Evolutionary conservation across 2,797 vertebrate genomes (phyloP).

Genomic region (Gymnothorax reevesii): DNA sequence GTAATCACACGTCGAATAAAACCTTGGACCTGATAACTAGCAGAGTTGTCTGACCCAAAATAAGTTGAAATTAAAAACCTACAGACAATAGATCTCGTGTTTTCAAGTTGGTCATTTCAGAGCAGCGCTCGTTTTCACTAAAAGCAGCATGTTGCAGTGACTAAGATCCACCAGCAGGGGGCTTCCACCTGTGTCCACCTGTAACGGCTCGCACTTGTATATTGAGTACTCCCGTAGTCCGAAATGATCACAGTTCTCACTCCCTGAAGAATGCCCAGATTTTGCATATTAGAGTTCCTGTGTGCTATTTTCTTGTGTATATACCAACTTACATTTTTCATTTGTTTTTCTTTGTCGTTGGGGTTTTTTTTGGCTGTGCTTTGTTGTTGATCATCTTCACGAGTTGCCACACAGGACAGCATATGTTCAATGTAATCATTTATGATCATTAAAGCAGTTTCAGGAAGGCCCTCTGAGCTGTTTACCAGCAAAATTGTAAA

Average conservation of each 20-base stretch:
- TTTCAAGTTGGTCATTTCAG: no score
- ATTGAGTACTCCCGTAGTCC: no score
- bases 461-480: background rate
- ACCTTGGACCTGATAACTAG: no score
- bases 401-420: constrained; percentile 4
- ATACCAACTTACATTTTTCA: background rate
- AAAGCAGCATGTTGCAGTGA: background rate
- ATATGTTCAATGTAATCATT: constrained; percentile 6
- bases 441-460: background rate
- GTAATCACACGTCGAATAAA: no score
- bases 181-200: background rate
- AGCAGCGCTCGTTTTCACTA: background rate
- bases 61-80: no score
- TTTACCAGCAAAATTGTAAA: constrained; percentile 33
- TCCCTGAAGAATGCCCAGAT: no score
- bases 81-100: no score
- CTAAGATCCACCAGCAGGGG: background rate
- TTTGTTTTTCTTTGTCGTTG: background rate
- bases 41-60: no score
- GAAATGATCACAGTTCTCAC: no score
- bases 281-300: background rate
- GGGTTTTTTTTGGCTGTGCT: background rate
- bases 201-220: background rate
- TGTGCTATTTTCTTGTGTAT: background rate
- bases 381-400: background rate